phyloP scores from a whole-genome alignment of 2,113 vertebrate species.

The Neotragus moschatus region DNA sequence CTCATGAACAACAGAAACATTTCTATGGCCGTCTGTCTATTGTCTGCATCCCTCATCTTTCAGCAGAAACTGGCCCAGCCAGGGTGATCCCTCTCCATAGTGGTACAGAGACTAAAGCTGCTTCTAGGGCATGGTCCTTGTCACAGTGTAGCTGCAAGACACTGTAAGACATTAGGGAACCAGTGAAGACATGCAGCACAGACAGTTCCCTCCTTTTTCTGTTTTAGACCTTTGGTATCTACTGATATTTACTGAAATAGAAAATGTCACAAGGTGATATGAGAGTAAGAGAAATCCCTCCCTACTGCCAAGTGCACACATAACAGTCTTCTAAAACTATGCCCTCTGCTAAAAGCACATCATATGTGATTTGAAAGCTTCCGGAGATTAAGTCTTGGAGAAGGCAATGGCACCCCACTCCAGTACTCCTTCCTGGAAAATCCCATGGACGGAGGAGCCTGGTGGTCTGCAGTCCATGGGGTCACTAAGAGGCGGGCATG shows the following conservation, averaged over 20 bases:
- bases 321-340: not conserved
- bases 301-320: not conserved
- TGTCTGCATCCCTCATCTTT: not conserved
- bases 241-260: not conserved
- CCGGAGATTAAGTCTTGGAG: not conserved
- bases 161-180: not conserved
- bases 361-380: not conserved
- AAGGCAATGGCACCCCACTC: too few relatives aligned
- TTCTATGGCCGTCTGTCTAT: not conserved
- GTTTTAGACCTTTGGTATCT: not conserved
- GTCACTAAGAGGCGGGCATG: too few relatives aligned
- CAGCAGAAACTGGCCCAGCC: not conserved
- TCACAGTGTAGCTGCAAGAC: not conserved
- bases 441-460: too few relatives aligned
- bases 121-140: not conserved
- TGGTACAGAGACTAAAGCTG: not conserved
- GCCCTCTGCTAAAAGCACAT: not conserved
- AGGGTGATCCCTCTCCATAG: not conserved
- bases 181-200: not conserved
- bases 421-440: too few relatives aligned
- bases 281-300: not conserved
- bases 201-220: not conserved
- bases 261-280: not conserved
- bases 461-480: too few relatives aligned
- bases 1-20: constrained; percentile 55